Evolutionary conservation across 2,888 invertebrate species (phyloP), one percentile per base, ranked within the genome.

Genomic region (Sminthurinus aureus): DNA sequence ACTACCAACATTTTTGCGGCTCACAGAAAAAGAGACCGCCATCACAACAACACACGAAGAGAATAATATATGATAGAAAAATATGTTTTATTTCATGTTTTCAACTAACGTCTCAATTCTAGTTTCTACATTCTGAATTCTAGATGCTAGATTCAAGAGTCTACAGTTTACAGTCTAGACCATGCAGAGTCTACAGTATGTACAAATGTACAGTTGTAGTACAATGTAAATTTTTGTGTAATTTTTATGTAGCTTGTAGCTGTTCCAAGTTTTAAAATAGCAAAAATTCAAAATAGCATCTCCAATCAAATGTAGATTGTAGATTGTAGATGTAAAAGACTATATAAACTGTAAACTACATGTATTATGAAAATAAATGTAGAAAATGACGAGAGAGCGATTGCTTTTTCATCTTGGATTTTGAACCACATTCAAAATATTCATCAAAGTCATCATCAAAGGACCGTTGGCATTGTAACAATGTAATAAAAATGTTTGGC

Each of bases 1-100:
- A 51, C 22, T 24, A 15, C 24, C 71, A 71, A 51, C 75, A 52
- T 76, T 76, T 76, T 51, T 52, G 76, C 58, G 58, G 76, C 76
- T 51, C 58, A 11, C 38, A 38, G 38, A 38, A 38, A 24, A 24
- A 58, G 76, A 76, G 75, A 76, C 76, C 76, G 76, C 76, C 58
- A 50, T 51, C 76, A 51, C 24, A 38, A 38, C 38, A 38, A 38
- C 38, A 38, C 38, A 38, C 38, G 38, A 38, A 38, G 38, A 38
- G 38, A 38, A 38, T 38, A 38, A 38, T 38, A 38, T 38, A 38
- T 38, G 1, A 38, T 38, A 38, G 38, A 38, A 38, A 38, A 38
- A 38, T 38, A 38, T 38, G 38, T 38, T 38, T 3, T 58, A 58
- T 18, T 58, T 15, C 58, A 58, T 15, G 58, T 18, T 58, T 58